These are phyloP conservation scores for Triops cancriformis DNA, from an alignment of 1,140 invertebrate genomes.

Conservation along the genomic window DNA sequence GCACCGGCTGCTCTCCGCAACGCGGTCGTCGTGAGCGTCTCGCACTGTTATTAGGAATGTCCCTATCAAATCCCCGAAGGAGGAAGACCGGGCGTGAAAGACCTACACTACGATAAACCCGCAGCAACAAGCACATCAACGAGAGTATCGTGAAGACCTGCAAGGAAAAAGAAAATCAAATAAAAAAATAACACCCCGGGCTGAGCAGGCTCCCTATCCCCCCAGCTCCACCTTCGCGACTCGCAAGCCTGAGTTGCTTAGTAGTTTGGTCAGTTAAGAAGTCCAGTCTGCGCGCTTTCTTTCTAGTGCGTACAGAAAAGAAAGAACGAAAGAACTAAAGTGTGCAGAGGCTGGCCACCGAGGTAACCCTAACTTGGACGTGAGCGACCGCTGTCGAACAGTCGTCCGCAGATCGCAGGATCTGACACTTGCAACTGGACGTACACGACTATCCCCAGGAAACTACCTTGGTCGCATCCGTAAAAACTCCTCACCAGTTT, in stretches of 20 bases:
- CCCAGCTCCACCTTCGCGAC: neutral
- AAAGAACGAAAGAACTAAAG: neutral
- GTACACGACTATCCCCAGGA: neutral
- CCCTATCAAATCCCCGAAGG: neutral
- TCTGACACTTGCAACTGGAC: neutral
- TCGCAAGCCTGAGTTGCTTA: neutral
- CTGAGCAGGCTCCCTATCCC: neutral
- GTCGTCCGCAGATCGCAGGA: slow-evolving; percentile 2
- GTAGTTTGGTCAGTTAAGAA: slow-evolving; percentile 14
- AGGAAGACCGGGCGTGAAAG: too few species aligned
- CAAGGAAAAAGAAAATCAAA: neutral
- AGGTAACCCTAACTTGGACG: slow-evolving; percentile 12
- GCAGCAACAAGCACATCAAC: neutral
- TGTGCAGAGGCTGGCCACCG: neutral
- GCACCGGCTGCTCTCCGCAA: slow-evolving; percentile 2
- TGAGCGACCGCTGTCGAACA: slow-evolving; percentile 8
- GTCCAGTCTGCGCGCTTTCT: neutral
- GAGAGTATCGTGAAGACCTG: neutral
- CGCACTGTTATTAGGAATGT: slow-evolving; percentile 1
- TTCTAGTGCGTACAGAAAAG: neutral
- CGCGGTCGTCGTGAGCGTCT: slow-evolving; percentile 2
- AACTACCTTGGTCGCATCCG: neutral
- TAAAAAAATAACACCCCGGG: neutral
- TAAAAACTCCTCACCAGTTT: neutral
- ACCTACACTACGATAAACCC: too few species aligned